Conservation (phyloP, 2,888 invertebrate species). For the Nomada lathburiana region DNA sequence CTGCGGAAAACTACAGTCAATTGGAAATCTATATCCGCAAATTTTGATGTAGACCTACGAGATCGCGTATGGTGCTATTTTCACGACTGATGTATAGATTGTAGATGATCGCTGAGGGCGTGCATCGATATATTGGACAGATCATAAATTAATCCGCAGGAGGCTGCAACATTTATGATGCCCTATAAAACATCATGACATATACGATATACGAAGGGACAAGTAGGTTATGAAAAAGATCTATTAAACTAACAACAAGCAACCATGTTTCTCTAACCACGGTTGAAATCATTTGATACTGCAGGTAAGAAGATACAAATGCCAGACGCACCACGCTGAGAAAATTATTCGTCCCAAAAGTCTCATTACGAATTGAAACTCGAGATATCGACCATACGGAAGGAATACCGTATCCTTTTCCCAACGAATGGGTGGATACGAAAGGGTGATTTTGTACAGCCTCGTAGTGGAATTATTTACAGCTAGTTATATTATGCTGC, state of each 20-base stretch:
- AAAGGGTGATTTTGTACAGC: not conserved
- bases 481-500: not conserved
- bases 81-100: slow-evolving; percentile 33
- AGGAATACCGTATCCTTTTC: not conserved
- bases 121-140: slow-evolving; percentile 36
- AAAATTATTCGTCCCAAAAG: slow-evolving; percentile 25
- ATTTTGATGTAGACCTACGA: slow-evolving; percentile 45
- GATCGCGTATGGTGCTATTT: slow-evolving; percentile 35
- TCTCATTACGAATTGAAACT: not conserved
- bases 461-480: not conserved
- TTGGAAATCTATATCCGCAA: slow-evolving; percentile 59
- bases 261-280: not conserved
- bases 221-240: not conserved
- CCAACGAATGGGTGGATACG: slow-evolving; percentile 18
- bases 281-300: not conserved
- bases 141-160: slow-evolving; percentile 34
- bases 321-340: not conserved
- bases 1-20: slow-evolving; percentile 71
- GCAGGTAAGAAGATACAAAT: not conserved
- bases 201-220: not conserved
- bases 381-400: slow-evolving; percentile 13
- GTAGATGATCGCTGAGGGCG: slow-evolving; percentile 32
- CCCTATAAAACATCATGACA: not conserved
- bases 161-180: slow-evolving; percentile 25
- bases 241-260: not conserved